Evolutionary conservation across 2,113 vertebrate genomes (phyloP).

Genomic region (Pangasianodon hypophthalmus): DNA sequence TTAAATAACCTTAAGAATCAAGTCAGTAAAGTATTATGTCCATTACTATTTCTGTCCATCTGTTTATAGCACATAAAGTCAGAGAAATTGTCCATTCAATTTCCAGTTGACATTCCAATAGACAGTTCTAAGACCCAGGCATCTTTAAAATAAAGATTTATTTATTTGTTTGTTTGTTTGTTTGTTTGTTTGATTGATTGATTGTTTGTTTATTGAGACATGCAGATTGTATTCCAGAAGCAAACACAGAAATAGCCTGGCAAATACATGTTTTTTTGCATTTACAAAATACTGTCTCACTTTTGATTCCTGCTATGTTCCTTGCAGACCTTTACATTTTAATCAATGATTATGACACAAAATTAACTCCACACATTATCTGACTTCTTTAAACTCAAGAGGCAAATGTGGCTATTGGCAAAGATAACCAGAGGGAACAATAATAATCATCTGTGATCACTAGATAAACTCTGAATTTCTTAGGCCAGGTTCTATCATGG

Average conservation of each 20-base stretch:
- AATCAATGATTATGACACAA: not conserved
- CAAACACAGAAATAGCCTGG: not conserved
- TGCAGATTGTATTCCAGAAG: not conserved
- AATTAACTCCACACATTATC: not conserved
- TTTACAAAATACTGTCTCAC: not conserved
- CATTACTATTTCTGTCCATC: not conserved
- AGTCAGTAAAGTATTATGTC: not conserved
- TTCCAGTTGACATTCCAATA: not conserved
- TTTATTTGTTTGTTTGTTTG: no score
- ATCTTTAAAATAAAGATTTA: not conserved
- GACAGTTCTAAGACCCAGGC: not conserved
- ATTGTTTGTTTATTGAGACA: not conserved
- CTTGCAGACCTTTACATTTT: not conserved
- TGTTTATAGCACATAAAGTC: not conserved
- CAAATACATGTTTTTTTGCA: not conserved
- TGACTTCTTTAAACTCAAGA: not conserved
- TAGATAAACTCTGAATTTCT: slow-evolving; percentile 18
- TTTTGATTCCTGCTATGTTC: not conserved
- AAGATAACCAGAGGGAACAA: slow-evolving; percentile 20
- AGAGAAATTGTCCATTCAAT: not conserved
- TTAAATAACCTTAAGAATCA: not conserved
- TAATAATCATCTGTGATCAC: slow-evolving; percentile 19
- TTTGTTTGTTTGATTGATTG: no score
- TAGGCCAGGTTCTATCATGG: not conserved
- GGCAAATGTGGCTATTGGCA: slow-evolving; percentile 20